Evolutionary conservation across 2,797 vertebrate genomes (phyloP), one percentile per base, ranked within the genome.

Genomic region (Halcyon smyrnensis): DNA sequence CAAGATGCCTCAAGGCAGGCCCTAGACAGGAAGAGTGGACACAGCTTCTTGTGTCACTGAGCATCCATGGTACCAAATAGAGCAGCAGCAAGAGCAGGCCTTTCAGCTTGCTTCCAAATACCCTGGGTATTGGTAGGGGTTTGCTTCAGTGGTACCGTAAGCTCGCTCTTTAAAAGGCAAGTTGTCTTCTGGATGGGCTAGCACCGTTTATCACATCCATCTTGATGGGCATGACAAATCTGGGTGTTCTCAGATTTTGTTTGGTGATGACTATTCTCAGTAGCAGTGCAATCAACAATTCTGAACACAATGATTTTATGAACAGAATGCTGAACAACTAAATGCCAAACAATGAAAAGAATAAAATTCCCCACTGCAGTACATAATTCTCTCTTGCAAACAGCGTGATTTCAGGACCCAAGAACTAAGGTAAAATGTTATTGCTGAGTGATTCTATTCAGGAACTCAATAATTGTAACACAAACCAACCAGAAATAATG

Each of bases 401-500:
- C 4, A 73, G 53, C 54, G 89, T 2, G 18, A 87, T 83, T 70
- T 67, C 28, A 43, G 81, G 70, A 88, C 63, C 50, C 46, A 90
- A 77, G 48, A 91, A 74, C 50, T 37, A 77, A 77, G 45, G 56
- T 84, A 90, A 77, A 88, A 87, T 34, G 30, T 93, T 95, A 91
- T 93, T 92, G 84, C 81, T 65, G 43, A 75, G 64, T 62, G 86
- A 84, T 82, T 81, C 70, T 73, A 41, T 34, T 67, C 62, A 95
- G n/a, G 32, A 92, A 86, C 62, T 96, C 51, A 79, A 15, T 34
- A 27, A 67, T 2, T 59, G 27, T 43, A 89, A 91, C 57, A 46
- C 39, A 87, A 91, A 84, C 74, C 84, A 85, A 57, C 7, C 43
- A 84, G 65, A 93, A 90, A 93, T 54, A 51, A 65, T 4, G 10